phyloP scores from a whole-genome alignment of 2,797 vertebrate genomes.

The Bradypodion ventrale region DNA sequence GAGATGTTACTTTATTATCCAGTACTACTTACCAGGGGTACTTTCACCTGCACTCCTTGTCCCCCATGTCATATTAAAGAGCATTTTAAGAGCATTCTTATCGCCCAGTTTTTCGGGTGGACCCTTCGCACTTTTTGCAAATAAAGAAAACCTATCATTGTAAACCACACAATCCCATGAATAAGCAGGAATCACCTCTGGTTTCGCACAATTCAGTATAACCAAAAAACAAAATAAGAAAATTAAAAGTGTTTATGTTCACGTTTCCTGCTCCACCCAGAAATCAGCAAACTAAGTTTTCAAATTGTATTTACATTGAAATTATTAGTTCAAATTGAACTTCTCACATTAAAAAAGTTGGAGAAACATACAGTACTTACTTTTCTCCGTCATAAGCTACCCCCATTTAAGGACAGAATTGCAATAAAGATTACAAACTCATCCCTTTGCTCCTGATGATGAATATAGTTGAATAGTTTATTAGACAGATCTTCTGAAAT shows the following conservation, averaged over 20 bases:
- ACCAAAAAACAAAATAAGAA: neutral
- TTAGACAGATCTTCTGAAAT: no score
- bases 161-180: conserved; percentile 28
- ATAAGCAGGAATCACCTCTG: neutral
- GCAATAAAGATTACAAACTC: no score
- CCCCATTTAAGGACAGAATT: neutral
- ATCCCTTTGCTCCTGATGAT: neutral
- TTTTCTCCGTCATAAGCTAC: no score
- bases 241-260: neutral
- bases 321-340: neutral
- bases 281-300: neutral
- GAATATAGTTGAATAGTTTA: no score
- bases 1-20: no score
- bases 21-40: no score
- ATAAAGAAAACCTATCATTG: conserved; percentile 29
- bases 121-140: no score
- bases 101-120: no score
- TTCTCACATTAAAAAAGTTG: neutral
- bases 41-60: no score
- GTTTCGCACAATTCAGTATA: neutral
- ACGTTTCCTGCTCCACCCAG: neutral
- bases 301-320: neutral
- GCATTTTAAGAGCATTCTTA: no score
- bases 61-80: no score
- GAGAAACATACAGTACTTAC: neutral